phyloP scores from a whole-genome alignment of 2,113 vertebrate genomes.

The Genyomyrus donnyi region DNA sequence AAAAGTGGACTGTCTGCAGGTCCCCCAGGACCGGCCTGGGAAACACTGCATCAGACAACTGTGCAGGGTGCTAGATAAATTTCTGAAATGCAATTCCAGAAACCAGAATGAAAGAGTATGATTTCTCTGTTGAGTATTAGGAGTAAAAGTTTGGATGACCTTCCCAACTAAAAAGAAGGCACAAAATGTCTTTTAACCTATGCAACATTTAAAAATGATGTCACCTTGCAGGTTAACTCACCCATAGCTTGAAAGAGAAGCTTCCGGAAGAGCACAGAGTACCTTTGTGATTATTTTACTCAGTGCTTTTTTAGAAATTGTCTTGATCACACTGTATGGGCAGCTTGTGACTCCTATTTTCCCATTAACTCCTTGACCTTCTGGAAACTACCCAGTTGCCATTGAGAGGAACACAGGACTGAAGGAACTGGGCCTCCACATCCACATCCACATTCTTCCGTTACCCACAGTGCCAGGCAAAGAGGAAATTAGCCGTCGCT shows the following conservation, averaged over 20 bases:
- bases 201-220: neutral
- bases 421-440: neutral
- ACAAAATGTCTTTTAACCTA: neutral
- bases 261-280: neutral
- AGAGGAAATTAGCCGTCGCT: conserved; percentile 27
- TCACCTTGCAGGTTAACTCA: neutral
- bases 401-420: neutral
- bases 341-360: conserved; percentile 30
- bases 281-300: neutral
- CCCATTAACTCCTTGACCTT: conserved; percentile 16
- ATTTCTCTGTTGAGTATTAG: neutral
- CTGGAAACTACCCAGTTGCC: conserved; percentile 12
- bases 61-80: neutral
- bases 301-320: neutral
- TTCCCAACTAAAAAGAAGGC: neutral
- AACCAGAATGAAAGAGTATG: neutral
- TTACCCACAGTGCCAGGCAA: neutral
- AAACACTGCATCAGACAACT: neutral
- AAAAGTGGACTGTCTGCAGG: neutral
- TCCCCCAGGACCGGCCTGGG: neutral
- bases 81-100: too few relatives aligned
- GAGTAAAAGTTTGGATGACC: neutral
- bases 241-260: neutral
- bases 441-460: neutral
- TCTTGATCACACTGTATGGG: neutral